phyloP scores from a whole-genome alignment of 2,888 invertebrate species.

The Hyposoter didymator region DNA sequence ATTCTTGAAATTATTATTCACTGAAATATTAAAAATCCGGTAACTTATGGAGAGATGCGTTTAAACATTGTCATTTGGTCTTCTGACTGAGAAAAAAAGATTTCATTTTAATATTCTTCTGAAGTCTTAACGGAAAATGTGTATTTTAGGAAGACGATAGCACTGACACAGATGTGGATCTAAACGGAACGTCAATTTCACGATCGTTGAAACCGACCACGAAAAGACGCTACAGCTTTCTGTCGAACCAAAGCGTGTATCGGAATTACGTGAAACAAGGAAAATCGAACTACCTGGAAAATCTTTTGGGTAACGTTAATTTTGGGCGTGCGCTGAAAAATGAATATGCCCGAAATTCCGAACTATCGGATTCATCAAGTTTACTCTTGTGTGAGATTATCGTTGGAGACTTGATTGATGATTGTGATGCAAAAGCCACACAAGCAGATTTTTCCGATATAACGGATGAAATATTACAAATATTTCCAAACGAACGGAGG shows the following conservation, averaged over 20 bases:
- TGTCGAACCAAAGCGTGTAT: not conserved
- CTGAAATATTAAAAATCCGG: too few relatives aligned
- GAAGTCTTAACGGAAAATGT: too few relatives aligned
- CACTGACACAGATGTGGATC: too few relatives aligned
- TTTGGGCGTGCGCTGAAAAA: not conserved
- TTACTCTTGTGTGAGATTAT: constrained; percentile 15
- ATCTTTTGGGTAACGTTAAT: not conserved
- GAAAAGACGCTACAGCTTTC: too few relatives aligned
- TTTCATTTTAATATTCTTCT: too few relatives aligned
- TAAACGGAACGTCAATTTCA: too few relatives aligned
- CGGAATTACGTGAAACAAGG: constrained; percentile 4
- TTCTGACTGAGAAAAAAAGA: too few relatives aligned
- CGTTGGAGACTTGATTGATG: not conserved
- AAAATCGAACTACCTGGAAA: not conserved
- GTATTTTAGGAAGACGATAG: too few relatives aligned
- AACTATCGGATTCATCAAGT: constrained; percentile 14
- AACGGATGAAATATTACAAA: not conserved
- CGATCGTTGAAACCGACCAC: too few relatives aligned
- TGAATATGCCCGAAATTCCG: constrained; percentile 10
- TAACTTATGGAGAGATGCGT: too few relatives aligned
- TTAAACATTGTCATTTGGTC: too few relatives aligned
- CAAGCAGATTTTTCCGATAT: constrained; percentile 1
- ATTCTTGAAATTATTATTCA: too few relatives aligned
- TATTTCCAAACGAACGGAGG: constrained; percentile 25
- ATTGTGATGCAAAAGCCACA: constrained; percentile 11